phyloP scores from a whole-genome alignment of 2,888 invertebrate species.

The Gortyna flavago region DNA sequence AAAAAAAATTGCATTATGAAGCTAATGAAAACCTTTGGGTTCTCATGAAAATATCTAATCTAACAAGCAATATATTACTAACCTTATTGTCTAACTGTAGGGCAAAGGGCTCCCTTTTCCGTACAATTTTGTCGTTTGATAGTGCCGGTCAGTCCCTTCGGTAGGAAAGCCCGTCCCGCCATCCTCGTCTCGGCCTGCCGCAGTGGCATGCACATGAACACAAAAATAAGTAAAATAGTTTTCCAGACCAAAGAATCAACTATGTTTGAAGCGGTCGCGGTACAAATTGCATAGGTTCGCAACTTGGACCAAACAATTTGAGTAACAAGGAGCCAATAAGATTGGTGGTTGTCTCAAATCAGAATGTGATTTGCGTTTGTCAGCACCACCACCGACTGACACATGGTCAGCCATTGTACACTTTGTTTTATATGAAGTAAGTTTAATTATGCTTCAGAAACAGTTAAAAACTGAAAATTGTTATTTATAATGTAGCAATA shows the following conservation, averaged over 20 bases:
- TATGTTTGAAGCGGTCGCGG: background rate
- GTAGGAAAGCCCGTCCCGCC: too few relatives aligned
- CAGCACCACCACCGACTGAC: slow-evolving; percentile 62
- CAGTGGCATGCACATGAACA: too few relatives aligned
- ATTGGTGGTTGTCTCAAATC: slow-evolving; percentile 77
- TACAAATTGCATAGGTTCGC: background rate
- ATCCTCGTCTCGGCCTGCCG: too few relatives aligned
- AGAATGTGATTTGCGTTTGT: slow-evolving; percentile 80
- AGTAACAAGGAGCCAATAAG: slow-evolving; percentile 82
- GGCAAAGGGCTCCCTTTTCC: too few relatives aligned
- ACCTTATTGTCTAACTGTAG: too few relatives aligned
- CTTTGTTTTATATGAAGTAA: slow-evolving; percentile 26
- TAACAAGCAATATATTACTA: too few relatives aligned
- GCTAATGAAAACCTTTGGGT: background rate
- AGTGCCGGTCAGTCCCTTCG: too few relatives aligned
- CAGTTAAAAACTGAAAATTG: background rate
- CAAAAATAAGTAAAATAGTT: background rate
- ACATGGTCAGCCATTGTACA: slow-evolving; percentile 45
- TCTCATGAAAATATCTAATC: background rate
- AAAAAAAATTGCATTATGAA: background rate
- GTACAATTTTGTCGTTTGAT: too few relatives aligned
- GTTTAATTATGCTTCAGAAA: slow-evolving; percentile 33
- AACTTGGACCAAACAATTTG: slow-evolving; percentile 66
- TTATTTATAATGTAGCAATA: background rate
- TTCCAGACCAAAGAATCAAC: background rate